phyloP scores from a whole-genome alignment of 2,797 vertebrate genomes.

The Zonotrichia albicollis region DNA sequence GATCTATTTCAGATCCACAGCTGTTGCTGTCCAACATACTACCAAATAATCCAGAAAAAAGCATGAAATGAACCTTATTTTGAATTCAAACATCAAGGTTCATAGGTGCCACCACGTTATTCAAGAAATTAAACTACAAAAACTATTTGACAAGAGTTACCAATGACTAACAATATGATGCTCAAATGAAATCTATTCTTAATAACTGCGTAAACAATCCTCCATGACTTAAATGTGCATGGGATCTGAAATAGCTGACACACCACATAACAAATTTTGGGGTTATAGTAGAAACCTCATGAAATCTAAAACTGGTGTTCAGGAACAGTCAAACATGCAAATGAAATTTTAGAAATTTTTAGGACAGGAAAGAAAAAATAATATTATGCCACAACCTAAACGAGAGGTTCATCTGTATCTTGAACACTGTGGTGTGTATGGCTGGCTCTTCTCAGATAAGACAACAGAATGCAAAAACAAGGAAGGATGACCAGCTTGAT shows the following conservation, averaged over 20 bases:
- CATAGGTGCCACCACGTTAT: not conserved
- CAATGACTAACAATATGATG: not conserved
- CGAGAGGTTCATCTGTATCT: not conserved
- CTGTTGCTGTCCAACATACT: not conserved
- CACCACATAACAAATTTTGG: accelerated
- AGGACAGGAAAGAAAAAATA: not conserved
- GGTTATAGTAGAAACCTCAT: not conserved
- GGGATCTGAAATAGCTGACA: not conserved
- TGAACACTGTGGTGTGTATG: not conserved
- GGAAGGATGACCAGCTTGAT: not conserved
- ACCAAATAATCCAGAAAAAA: not conserved
- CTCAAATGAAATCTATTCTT: not conserved
- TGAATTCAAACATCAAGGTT: not conserved
- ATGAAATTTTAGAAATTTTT: not conserved
- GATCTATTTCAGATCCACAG: not conserved
- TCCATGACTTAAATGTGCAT: accelerated
- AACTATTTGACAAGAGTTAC: not conserved
- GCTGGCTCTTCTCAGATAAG: not conserved
- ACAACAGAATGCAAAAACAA: not conserved
- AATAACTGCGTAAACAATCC: not conserved
- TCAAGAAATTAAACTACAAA: not conserved
- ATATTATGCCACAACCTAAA: not conserved
- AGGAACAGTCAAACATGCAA: not conserved
- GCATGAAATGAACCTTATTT: not conserved
- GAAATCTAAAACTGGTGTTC: not conserved